These are phyloP conservation scores for Sinosuthora webbiana DNA, from an alignment of 2,113 vertebrate species.

Conservation along the genomic window DNA sequence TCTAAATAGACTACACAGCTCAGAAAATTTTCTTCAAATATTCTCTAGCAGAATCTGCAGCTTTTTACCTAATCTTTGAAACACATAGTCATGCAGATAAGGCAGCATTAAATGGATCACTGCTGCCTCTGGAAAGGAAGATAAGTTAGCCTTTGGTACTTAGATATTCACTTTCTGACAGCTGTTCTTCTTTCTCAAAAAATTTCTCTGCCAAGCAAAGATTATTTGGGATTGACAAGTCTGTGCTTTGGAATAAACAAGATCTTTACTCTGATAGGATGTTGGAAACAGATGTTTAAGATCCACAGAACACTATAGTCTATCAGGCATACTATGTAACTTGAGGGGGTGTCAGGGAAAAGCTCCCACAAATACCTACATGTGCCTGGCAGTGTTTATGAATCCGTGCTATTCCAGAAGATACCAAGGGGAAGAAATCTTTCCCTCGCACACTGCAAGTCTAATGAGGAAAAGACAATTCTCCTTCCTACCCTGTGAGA, in stretches of 20 bases:
- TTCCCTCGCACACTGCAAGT: neutral
- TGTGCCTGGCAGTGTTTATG: neutral
- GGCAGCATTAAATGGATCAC: constrained; percentile 4
- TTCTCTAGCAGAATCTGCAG: neutral
- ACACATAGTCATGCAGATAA: neutral
- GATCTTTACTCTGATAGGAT: neutral
- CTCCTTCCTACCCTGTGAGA: neutral
- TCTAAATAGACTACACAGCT: neutral
- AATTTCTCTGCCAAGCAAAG: neutral
- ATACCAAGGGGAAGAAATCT: neutral
- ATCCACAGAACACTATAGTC: neutral
- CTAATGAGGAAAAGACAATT: neutral
- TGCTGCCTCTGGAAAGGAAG: constrained; percentile 14
- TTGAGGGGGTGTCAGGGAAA: neutral
- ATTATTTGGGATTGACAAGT: neutral
- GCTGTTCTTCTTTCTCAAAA: neutral
- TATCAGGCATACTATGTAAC: neutral
- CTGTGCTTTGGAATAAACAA: constrained; percentile 18
- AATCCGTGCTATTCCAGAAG: neutral
- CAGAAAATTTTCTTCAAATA: neutral
- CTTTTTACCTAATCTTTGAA: constrained; percentile 17
- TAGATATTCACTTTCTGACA: neutral
- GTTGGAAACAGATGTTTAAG: neutral
- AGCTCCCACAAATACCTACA: neutral
- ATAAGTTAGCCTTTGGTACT: constrained; percentile 10